Evolutionary conservation across 2,888 invertebrate genomes (phyloP).

Genomic region (Crematogaster levior): DNA sequence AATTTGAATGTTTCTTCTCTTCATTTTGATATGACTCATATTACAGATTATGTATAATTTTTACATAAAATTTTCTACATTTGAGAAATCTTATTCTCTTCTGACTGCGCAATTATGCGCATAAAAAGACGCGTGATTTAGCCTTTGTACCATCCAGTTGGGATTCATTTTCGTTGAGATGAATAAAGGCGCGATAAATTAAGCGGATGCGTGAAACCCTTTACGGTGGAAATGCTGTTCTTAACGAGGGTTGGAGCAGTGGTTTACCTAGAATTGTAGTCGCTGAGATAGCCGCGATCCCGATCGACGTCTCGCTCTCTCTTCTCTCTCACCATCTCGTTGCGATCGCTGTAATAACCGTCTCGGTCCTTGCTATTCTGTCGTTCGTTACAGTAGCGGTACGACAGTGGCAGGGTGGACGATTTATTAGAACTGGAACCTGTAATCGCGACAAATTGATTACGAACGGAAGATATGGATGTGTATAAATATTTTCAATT

Average conservation of each 20-base stretch:
- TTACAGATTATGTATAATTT: not conserved
- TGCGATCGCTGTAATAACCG: slow-evolving; percentile 96
- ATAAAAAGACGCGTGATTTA: not conserved
- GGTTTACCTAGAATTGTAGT: slow-evolving; percentile 91
- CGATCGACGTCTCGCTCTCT: slow-evolving; percentile 90
- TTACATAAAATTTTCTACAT: not conserved
- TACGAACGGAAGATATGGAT: not conserved
- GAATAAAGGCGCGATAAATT: not conserved
- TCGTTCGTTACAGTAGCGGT: slow-evolving; percentile 88
- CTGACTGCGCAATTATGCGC: not conserved
- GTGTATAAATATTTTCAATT: not conserved
- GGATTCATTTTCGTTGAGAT: not conserved
- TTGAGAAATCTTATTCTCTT: slow-evolving; percentile 7
- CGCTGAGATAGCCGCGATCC: slow-evolving; percentile 92
- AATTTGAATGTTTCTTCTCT: not conserved
- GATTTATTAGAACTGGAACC: slow-evolving; percentile 92
- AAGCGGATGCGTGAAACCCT: not conserved
- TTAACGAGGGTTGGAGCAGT: not conserved
- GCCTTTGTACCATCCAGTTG: not conserved
- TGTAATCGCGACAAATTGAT: slow-evolving; percentile 72
- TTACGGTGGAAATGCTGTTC: not conserved
- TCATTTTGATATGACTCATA: not conserved
- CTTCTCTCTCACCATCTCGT: slow-evolving; percentile 91
- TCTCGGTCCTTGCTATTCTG: slow-evolving; percentile 90
- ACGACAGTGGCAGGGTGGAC: slow-evolving; percentile 93